These are phyloP conservation scores for Antheraea assamensis DNA, from an alignment of 2,888 invertebrate genomes.

Conservation along the genomic window DNA sequence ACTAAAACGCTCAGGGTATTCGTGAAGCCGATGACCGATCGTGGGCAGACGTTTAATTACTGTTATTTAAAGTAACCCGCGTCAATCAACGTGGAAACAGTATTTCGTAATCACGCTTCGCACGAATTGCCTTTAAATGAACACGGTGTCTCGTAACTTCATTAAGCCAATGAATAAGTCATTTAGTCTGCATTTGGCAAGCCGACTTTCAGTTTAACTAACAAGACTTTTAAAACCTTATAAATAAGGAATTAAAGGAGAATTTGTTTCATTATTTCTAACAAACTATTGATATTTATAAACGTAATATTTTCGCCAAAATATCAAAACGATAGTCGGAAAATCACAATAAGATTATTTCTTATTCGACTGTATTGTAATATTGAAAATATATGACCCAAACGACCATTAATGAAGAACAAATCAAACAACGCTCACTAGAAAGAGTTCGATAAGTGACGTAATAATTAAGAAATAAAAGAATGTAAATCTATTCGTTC, in stretches of 20 bases:
- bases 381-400: no score
- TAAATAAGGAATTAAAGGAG: background rate
- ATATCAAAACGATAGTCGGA: no score
- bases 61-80: conserved; percentile 66
- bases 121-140: conserved; percentile 30
- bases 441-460: no score
- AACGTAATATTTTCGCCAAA: background rate
- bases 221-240: background rate
- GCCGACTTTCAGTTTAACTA: background rate
- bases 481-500: no score
- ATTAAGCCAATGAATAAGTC: conserved; percentile 13
- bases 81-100: conserved; percentile 59
- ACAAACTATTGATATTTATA: background rate
- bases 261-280: background rate
- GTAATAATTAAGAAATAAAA: no score
- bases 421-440: no score
- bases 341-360: no score
- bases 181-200: background rate
- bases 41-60: conserved; percentile 65
- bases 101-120: conserved; percentile 48
- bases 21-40: conserved; percentile 62
- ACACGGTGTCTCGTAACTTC: conserved; percentile 26
- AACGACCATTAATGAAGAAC: no score
- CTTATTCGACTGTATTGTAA: no score
- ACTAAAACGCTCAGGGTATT: conserved; percentile 10